Base-by-base conservation (phyloP, 2,797 vertebrate genomes). In the Crenichthys baileyi region DNA sequence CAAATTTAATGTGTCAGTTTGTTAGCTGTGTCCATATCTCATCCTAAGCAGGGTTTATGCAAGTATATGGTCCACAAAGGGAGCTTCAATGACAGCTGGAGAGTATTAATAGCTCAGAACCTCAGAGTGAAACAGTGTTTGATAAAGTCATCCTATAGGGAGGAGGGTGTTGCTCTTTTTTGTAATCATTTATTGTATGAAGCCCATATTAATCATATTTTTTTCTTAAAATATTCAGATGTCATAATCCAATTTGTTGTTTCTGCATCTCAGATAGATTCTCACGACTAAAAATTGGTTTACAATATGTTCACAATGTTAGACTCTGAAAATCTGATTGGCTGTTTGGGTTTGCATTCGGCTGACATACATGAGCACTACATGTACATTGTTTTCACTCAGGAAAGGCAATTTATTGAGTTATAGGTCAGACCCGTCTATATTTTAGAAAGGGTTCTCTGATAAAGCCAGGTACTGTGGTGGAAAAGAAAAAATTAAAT, bases 11-110 rank as follows among this genome's bases (percentile, higher is more conserved):
- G 8, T 24, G 36, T 68, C 44, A 44, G 46, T 77, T 44, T 79
- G 20, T 73, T 67, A 70, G 48, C 63, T 60, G 18, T 76, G 1
- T 60, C 31, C 53, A 68, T 56, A 41, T 65, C 22, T 70, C 13
- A 76, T 72, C 53, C 44, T 75, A 73, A 70, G n/a, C 24, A 22
- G n/a, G 82, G 53, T 44, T 79, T 65, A 29, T 60, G 22, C 81
- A 71, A 68, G 67, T 72, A 75, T 81, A 44, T 41, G 61, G 50
- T 3, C 79, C 71, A 87, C 87, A 91, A 77, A 46, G 61, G 72
- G 65, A 73, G 79, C 93, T 85, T 80, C 13, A 78, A 72, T 63
- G 91, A 93, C 95, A 95, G 92, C 93, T 94, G 93, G 67, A 72
- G 82, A 26, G 77, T 94, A 95, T 92, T 90, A 84, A 89, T 95